Base-by-base conservation (phyloP, 2,888 invertebrate genomes). In the Eristalis intricaria region DNA sequence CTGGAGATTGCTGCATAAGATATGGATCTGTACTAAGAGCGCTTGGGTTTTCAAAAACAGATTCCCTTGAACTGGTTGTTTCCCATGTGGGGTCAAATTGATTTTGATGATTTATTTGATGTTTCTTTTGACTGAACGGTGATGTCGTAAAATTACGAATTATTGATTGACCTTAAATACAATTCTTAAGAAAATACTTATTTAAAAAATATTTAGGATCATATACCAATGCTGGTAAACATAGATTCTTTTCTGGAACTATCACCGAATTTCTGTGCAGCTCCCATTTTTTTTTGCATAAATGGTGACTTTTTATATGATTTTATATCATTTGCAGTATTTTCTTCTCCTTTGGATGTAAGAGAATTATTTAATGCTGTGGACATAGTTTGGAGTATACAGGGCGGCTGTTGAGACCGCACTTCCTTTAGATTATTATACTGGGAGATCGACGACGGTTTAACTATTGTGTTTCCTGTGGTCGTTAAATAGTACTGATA, bases 81-180 rank as follows among this genome's bases (percentile, higher is more conserved):
- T 89, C 90, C 90, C 90, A 90, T 10, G 89, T 69, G 11, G 90
- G 84, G 89, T 90, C 90, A 68, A 89, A 88, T 69, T 90, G 90
- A 77, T 89, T 89, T 40, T 82, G 74, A 89, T 89, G 89, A 5
- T n/a, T n/a, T 26, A 88, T 88, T 88, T 74, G 89, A 74, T 90
- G 91, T 89, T 92, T 92, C 90, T 93, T 92, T 90, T 93, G 93
- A 88, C 92, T 92, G 88, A 93, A 93, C 32, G 93, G 93, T 76
- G 93, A 93, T 26, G 91, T 91, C 4, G 93, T 92, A 85, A 93
- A 89, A 89, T 93, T 93, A 65, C 93, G 91, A 74, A 93, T 89
- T 77, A 92, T 92, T 29, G 93, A 91, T 90, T 93, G 92, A 66
- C 93, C 93, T 93, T 32, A 50, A 43, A 40, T 19, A 64, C 8